Evolutionary conservation across 2,888 invertebrate species (phyloP).

Genomic region (Acleris cristana): DNA sequence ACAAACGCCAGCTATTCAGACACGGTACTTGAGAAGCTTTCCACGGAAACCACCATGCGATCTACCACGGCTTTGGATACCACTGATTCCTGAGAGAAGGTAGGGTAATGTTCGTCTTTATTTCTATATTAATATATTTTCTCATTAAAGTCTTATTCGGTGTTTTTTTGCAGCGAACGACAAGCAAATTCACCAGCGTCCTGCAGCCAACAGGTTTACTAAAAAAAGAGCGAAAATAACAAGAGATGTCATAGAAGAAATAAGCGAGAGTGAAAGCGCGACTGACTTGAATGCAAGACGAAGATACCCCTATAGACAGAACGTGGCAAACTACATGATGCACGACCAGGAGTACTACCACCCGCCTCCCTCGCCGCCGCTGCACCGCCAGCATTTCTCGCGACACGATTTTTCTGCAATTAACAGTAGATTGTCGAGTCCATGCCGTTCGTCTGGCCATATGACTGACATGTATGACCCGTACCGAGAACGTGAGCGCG

Average conservation of each 20-base stretch:
- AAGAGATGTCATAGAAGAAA: constrained; percentile 61
- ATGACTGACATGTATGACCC: constrained; percentile 25
- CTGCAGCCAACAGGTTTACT: constrained; percentile 59
- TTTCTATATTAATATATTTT: background rate
- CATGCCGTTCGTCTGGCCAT: background rate
- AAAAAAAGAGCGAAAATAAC: constrained; percentile 54
- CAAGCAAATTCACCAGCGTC: constrained; percentile 58
- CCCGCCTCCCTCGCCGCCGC: constrained; percentile 49
- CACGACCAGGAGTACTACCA: constrained; percentile 61
- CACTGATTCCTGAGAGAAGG: constrained; percentile 53
- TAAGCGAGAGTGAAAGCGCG: constrained; percentile 61
- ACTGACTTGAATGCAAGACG: constrained; percentile 47
- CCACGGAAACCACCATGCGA: constrained; percentile 55
- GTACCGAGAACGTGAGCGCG: constrained; percentile 33
- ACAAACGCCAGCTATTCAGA: constrained; percentile 67
- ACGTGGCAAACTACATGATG: constrained; percentile 65
- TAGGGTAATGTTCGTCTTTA: constrained; percentile 23
- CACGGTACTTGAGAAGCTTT: constrained; percentile 65
- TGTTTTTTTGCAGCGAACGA: constrained; percentile 54
- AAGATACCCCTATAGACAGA: constrained; percentile 58
- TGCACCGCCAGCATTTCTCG: constrained; percentile 18
- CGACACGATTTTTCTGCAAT: constrained; percentile 27
- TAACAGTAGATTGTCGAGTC: background rate
- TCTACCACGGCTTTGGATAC: constrained; percentile 56
- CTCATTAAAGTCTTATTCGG: background rate